These are phyloP conservation scores for Eupithecia subumbrata DNA, from an alignment of 2,888 invertebrate genomes.

Conservation along the genomic window DNA sequence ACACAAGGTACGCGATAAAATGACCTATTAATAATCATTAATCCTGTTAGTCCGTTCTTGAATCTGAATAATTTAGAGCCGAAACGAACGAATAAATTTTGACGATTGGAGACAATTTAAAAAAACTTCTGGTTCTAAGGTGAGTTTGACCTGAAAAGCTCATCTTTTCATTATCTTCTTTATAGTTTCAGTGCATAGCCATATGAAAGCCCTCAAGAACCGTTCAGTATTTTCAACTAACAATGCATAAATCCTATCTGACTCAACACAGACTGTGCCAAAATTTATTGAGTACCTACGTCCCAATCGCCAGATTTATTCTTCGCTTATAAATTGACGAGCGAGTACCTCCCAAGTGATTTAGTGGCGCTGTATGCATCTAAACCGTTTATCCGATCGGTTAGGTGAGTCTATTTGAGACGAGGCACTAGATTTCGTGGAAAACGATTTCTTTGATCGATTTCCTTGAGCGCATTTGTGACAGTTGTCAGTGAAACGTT, in stretches of 20 bases:
- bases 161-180: neutral
- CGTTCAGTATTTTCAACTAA: conserved; percentile 9
- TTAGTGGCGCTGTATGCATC: conserved; percentile 49
- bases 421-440: neutral
- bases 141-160: neutral
- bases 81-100: no score
- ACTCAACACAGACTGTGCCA: conserved; percentile 31
- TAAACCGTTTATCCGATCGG: conserved; percentile 27
- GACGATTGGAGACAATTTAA: no score
- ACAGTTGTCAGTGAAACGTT: neutral
- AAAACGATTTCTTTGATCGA: conserved; percentile 1
- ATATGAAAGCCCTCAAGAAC: neutral
- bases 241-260: conserved; percentile 2
- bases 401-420: conserved; percentile 3
- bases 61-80: no score
- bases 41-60: no score
- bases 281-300: conserved; percentile 43
- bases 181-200: neutral
- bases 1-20: no score
- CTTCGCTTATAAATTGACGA: conserved; percentile 70
- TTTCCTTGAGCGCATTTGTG: neutral
- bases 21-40: no score
- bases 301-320: conserved; percentile 63
- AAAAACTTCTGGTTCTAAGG: no score
- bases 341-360: conserved; percentile 67